These are phyloP conservation scores for Lycocerus yunnanus DNA, from an alignment of 2,888 invertebrate species.

Conservation along the genomic window DNA sequence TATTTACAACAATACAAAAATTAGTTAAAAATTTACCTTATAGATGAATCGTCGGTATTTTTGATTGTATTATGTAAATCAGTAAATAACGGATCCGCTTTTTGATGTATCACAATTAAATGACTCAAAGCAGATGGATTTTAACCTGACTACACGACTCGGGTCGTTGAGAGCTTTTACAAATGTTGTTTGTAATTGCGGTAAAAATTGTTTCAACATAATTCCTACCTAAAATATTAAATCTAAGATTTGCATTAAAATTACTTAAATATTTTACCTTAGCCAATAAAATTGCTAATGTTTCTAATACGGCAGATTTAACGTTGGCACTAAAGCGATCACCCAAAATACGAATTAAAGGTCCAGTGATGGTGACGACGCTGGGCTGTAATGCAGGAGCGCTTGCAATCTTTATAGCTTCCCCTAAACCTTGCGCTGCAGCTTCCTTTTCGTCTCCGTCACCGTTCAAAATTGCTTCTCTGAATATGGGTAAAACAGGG, in stretches of 20 bases:
- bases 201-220: slow-evolving; percentile 96
- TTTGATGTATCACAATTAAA: slow-evolving; percentile 88
- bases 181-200: slow-evolving; percentile 98
- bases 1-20: background rate
- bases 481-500: slow-evolving; percentile 91
- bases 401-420: slow-evolving; percentile 82
- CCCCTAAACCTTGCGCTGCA: slow-evolving; percentile 85
- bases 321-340: slow-evolving; percentile 93
- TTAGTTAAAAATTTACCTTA: slow-evolving; percentile 52
- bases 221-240: slow-evolving; percentile 73
- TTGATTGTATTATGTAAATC: slow-evolving; percentile 89
- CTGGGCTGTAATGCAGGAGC: slow-evolving; percentile 90
- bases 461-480: slow-evolving; percentile 95
- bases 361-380: slow-evolving; percentile 96
- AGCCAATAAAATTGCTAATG: slow-evolving; percentile 85
- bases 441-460: slow-evolving; percentile 94
- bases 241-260: background rate
- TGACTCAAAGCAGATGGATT: slow-evolving; percentile 87
- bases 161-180: slow-evolving; percentile 92
- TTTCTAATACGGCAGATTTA: slow-evolving; percentile 95
- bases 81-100: slow-evolving; percentile 92
- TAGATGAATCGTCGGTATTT: slow-evolving; percentile 79
- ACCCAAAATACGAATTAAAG: slow-evolving; percentile 95
- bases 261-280: slow-evolving; percentile 65
- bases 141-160: slow-evolving; percentile 83